Conservation (phyloP, 2,113 vertebrate species). For the Nematolebias whitei region DNA sequence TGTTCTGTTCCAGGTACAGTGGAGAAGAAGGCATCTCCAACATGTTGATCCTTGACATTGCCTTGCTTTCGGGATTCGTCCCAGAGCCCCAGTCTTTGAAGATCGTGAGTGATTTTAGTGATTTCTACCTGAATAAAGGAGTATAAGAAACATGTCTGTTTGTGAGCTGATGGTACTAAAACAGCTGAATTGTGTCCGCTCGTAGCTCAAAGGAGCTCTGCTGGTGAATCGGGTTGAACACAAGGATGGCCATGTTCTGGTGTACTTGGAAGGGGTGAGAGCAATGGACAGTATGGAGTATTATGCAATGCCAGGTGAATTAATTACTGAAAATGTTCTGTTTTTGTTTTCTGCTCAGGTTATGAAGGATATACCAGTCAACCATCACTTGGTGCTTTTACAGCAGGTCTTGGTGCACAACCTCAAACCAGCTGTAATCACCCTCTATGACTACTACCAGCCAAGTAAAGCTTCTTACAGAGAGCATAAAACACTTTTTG, state of each 20-base stretch:
- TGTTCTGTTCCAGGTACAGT: slow-evolving; percentile 29
- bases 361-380: slow-evolving; percentile 7
- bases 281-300: not conserved
- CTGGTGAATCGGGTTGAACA: slow-evolving; percentile 69
- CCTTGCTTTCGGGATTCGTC: slow-evolving; percentile 71
- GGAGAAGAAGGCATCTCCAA: slow-evolving; percentile 50
- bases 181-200: not conserved
- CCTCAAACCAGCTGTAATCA: slow-evolving; percentile 83
- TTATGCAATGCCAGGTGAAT: not conserved
- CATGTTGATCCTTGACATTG: slow-evolving; percentile 75
- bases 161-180: not conserved
- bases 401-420: slow-evolving; percentile 74
- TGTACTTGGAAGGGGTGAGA: slow-evolving; percentile 71
- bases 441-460: slow-evolving; percentile 88
- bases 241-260: slow-evolving; percentile 57
- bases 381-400: slow-evolving; percentile 69
- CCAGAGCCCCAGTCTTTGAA: slow-evolving; percentile 39
- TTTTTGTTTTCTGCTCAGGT: slow-evolving; percentile 47
- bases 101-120: slow-evolving; percentile 3
- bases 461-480: slow-evolving; percentile 76
- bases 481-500: not conserved
- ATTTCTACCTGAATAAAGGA: not conserved
- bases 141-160: not conserved
- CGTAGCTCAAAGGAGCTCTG: slow-evolving; percentile 41
- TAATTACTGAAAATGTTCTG: not conserved